Evolutionary conservation across 2,888 invertebrate genomes (phyloP), one percentile per base, ranked within the genome.

Genomic region (Lycia hirtaria): DNA sequence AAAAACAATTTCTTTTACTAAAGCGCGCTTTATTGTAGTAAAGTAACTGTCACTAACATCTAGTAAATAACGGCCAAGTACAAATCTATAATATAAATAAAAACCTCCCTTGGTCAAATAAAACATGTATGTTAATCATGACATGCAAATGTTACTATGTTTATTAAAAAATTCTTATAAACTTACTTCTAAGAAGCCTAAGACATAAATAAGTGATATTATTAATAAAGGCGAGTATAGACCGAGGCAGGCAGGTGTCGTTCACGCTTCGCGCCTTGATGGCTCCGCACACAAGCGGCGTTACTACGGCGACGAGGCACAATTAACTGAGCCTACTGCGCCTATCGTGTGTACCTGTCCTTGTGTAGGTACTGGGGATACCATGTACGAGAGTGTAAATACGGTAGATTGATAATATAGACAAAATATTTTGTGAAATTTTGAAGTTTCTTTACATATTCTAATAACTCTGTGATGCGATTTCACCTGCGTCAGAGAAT

Each of bases 201-300:
- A n/a, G 22, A 20, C 62, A 47, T 60, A 35, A 59, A n/a, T n/a
- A n/a, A 55, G 41, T 41, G 56, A 61, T 57, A 63, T 54, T 64
- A 61, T 47, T n/a, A 41, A 37, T 47, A 54, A 53, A 45, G 54
- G 50, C 28, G 38, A 47, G 49, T 40, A 40, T 47, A 50, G 17
- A 51, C 30, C 37, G 44, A 40, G 55, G 48, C 47, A 40, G 71
- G 67, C 78, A 77, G 80, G 76, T 80, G 80, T 75, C 73, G 74
- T 78, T 81, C 72, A 80, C 76, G 80, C 71, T 79, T 77, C 72
- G 69, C 70, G 75, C 72, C 48, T 69, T 69, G 60, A 56, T 68
- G 26, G 35, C 15, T 47, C 45, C 20, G 68, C 73, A 67, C 69
- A 68, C 52, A 59, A 49, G 6, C 43, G 32, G 20, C 43, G 75